Conservation (phyloP, 1,140 invertebrate genomes). For the Drosophila bocki region DNA sequence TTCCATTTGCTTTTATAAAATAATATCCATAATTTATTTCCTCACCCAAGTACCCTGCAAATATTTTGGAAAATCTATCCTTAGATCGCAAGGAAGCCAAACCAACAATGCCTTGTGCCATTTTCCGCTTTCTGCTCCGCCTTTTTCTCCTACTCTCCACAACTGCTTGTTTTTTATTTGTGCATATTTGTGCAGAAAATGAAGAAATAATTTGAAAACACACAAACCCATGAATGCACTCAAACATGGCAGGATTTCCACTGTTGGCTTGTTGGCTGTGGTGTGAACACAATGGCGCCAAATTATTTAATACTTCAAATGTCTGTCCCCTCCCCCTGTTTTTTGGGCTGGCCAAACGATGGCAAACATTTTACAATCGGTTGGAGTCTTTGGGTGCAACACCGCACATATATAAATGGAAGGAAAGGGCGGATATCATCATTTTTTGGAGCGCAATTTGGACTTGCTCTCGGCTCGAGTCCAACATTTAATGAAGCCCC, state of each 20-base stretch:
- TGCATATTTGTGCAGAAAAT: constrained; percentile 66
- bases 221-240: constrained; percentile 37
- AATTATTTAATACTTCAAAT: constrained; percentile 83
- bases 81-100: constrained; percentile 40
- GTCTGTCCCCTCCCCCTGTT: constrained; percentile 48
- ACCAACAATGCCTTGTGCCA: constrained; percentile 65
- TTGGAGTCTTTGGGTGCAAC: background rate
- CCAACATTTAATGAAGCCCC: constrained; percentile 78
- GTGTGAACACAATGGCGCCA: constrained; percentile 81
- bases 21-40: background rate
- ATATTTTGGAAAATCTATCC: constrained; percentile 2
- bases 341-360: constrained; percentile 61
- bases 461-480: constrained; percentile 71
- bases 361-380: constrained; percentile 54
- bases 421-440: constrained; percentile 11
- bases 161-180: constrained; percentile 44
- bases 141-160: constrained; percentile 26
- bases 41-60: constrained; percentile 1
- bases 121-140: constrained; percentile 48
- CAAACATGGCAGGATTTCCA: constrained; percentile 22
- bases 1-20: background rate
- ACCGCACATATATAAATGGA: constrained; percentile 9
- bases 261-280: constrained; percentile 39
- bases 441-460: constrained; percentile 55
- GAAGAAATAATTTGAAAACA: constrained; percentile 78